Base-by-base conservation (phyloP, 2,888 invertebrate species). In the Pyrocoelia pectoralis region DNA sequence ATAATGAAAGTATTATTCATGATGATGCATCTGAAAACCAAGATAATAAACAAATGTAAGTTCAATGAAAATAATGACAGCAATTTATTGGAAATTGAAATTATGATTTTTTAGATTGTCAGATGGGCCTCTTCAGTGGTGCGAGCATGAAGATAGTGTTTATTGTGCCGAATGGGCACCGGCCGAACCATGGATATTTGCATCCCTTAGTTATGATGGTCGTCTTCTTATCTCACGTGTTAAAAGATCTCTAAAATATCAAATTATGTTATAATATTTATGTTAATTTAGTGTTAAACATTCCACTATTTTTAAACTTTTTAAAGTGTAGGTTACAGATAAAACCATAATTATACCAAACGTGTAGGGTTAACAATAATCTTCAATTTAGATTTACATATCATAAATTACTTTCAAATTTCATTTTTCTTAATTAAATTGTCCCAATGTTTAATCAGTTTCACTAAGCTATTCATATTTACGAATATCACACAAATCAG, bases 171-270 rank as follows among this genome's bases (percentile, higher is more conserved):
- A 97, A 81, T 99, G 98, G 98, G 97, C 97, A 66, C 89, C 93
- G 15, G 94, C 95, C 17, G 98, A 99, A 83, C 97, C 98, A 10
- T 99, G 98, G 98, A 91, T 96, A 61, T 98, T 98, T 85, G 98
- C 98, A n/a, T 98, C 98, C 0, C 85, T 98, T 1, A 97, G 97
- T 79, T 98, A 97, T 80, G 99, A 99, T 82, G 99, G 98, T 0
- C 84, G 98, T 51, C 87, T 99, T 13, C 91, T 98, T 50, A 89
- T 99, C 33, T 96, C 97, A 40, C 86, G 93, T 75, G 97, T 98
- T 15, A 97, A 98, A n/a, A 86, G 93, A 66, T 92, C 93, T 74
- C 92, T 95, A 77, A 98, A 98, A 83, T 97, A 97, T 79, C 94
- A 94, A 83, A 94, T 98, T 76, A 85, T 95, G 72, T 83, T 94